A percentile compares a stretch with the other conserved stretches of the same genome.
Conservation (phyloP, 2,797 vertebrate species). For the Tolypeutes matacus region DNA sequence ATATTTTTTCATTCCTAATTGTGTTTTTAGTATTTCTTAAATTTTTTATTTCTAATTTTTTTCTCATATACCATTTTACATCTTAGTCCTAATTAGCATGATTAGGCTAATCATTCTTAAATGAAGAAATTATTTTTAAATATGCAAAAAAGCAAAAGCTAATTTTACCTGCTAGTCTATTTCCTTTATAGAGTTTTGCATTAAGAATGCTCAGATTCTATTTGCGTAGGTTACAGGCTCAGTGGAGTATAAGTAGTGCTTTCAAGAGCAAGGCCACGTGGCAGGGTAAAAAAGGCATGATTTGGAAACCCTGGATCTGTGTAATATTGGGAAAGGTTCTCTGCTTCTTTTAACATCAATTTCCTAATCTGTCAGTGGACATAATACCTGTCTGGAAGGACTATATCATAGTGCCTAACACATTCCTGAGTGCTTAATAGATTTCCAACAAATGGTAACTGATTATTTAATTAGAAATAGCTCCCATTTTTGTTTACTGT, state of each 20-base stretch:
- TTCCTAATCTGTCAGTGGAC: neutral
- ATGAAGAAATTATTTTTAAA: conserved; percentile 40
- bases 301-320: neutral
- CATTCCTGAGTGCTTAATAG: neutral
- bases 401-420: neutral
- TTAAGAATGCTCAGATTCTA: neutral
- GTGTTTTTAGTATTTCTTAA: conserved; percentile 39
- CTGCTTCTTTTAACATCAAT: neutral
- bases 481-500: conserved; percentile 49
- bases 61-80: neutral
- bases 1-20: neutral
- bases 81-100: neutral
- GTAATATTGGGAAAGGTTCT: neutral
- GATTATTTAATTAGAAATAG: conserved; percentile 55
- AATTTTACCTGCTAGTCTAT: neutral
- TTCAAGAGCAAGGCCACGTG: neutral
- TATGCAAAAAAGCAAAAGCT: conserved; percentile 7
- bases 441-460: conserved; percentile 8
- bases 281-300: neutral
- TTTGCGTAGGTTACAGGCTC: neutral
- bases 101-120: conserved; percentile 34
- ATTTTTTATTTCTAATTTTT: conserved; percentile 33
- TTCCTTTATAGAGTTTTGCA: neutral
- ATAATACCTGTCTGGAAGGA: neutral
- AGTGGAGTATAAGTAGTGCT: neutral